These are phyloP conservation scores for Pseudolaguvia tuberculata DNA, from an alignment of 2,113 vertebrate species.

Conservation along the genomic window DNA sequence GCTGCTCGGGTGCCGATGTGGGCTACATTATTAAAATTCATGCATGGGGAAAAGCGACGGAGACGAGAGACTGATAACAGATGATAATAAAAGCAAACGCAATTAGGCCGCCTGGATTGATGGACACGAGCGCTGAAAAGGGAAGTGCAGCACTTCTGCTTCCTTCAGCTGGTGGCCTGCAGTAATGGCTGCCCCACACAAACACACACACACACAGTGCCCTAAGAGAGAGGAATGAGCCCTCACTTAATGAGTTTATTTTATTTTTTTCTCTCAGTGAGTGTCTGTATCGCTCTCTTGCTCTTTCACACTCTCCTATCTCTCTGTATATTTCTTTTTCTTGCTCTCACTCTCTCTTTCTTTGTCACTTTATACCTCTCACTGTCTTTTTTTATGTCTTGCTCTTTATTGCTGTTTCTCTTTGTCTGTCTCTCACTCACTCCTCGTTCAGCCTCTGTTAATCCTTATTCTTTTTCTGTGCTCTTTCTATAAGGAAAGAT, in stretches of 20 bases:
- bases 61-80: conserved; percentile 20
- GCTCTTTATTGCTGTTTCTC: not conserved
- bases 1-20: conserved; percentile 36
- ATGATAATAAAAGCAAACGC: conserved; percentile 48
- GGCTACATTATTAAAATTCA: conserved; percentile 58
- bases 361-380: too few relatives aligned
- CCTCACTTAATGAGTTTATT: conserved; percentile 47
- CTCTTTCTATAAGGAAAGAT: not conserved
- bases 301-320: not conserved
- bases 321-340: conserved; percentile 56
- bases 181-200: not conserved
- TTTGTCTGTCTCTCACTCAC: too few relatives aligned
- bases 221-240: conserved; percentile 11
- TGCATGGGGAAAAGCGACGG: conserved; percentile 35
- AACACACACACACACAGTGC: not conserved
- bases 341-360: not conserved
- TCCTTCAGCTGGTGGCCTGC: conserved; percentile 9
- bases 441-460: conserved; percentile 81
- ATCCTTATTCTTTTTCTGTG: not conserved
- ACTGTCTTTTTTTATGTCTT: not conserved
- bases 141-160: conserved; percentile 17
- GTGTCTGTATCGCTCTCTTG: not conserved
- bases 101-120: conserved; percentile 39
- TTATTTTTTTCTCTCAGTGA: conserved; percentile 52
- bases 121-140: conserved; percentile 25